Evolutionary conservation across 30 jellyfish, hydroid and myxozoan species (phyloP).

Genomic region (Hydractinia echinata): DNA sequence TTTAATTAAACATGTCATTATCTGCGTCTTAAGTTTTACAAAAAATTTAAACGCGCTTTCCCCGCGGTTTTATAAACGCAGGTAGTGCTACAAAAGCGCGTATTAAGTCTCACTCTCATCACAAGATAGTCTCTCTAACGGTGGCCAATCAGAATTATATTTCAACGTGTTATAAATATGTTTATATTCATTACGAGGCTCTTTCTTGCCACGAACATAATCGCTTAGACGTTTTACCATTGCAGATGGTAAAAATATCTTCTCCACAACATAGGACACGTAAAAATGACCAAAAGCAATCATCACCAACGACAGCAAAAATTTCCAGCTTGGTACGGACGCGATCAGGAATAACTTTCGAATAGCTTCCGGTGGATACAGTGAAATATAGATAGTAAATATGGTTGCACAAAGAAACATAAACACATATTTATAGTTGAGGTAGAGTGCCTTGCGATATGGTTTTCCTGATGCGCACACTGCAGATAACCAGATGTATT

Average conservation of each 20-base stretch:
- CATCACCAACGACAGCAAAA: not conserved
- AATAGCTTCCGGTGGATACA: not conserved
- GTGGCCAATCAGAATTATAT: slow-evolving; percentile 23
- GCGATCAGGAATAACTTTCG: slow-evolving; percentile 9
- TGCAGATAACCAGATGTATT: slow-evolving; percentile 2
- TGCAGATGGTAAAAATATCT: not conserved
- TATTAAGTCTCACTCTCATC: no score
- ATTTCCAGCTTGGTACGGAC: not conserved
- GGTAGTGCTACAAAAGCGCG: no score
- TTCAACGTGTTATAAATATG: slow-evolving; percentile 8
- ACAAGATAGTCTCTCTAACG: not conserved
- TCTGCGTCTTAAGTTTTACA: no score
- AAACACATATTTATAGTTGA: not conserved
- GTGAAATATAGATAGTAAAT: not conserved
- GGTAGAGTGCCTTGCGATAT: slow-evolving; percentile 21
- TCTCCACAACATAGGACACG: not conserved
- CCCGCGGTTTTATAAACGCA: no score
- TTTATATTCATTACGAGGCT: slow-evolving; percentile 12
- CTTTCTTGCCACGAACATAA: slow-evolving; percentile 2
- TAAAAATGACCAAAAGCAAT: slow-evolving; percentile 1
- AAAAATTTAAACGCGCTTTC: no score
- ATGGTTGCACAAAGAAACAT: not conserved
- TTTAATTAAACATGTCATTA: no score
- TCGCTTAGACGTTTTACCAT: slow-evolving; percentile 4
- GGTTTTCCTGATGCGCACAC: slow-evolving; percentile 34